Conservation (phyloP, 2,113 vertebrate genomes). For the Poicephalus gulielmi region DNA sequence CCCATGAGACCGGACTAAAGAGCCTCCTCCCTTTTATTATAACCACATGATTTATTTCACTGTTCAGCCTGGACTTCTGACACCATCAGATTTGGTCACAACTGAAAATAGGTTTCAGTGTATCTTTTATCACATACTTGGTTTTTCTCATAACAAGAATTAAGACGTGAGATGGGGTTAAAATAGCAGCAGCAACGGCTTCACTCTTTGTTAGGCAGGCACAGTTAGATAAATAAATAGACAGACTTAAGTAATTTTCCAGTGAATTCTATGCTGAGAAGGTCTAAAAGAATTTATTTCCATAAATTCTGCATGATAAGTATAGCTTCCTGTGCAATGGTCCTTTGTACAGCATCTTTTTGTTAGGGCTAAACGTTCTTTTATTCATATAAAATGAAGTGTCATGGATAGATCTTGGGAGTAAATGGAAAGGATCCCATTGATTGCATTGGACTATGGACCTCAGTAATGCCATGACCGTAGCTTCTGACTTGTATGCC, state of each 20-base stretch:
- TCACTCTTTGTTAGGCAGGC: background rate
- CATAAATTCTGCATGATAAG: background rate
- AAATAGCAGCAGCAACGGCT: background rate
- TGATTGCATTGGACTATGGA: background rate
- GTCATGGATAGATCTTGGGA: background rate
- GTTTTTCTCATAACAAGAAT: background rate
- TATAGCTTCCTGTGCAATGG: background rate
- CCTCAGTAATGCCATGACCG: background rate
- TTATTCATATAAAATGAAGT: background rate
- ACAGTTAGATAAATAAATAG: background rate
- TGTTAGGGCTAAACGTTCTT: fast-evolving
- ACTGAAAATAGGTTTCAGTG: background rate
- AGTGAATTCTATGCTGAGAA: background rate
- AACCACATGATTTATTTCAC: background rate
- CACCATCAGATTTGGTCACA: background rate
- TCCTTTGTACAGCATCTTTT: background rate
- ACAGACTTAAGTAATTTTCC: background rate
- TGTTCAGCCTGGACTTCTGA: background rate
- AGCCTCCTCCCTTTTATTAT: background rate
- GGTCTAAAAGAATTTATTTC: background rate
- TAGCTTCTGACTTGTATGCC: background rate
- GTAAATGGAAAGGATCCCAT: background rate
- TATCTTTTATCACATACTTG: background rate
- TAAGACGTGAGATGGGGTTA: background rate
- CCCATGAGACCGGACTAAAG: background rate